phyloP scores from a whole-genome alignment of 2,113 vertebrate genomes.

The Gnathonemus echidnorhynchus region DNA sequence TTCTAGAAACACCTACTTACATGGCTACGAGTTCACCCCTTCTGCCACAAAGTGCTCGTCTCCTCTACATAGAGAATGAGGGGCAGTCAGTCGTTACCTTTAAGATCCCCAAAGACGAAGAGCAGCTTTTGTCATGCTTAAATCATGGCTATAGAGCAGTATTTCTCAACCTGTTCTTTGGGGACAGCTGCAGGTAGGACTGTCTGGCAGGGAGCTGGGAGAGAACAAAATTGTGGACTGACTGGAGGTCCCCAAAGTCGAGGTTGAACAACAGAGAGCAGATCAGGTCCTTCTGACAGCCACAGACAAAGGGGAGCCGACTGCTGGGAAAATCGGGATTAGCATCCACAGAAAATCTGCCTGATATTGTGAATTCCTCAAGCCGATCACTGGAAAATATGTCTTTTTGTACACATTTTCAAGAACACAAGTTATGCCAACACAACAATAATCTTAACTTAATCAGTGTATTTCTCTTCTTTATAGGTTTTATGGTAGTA shows the following conservation, averaged over 20 bases:
- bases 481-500: background rate
- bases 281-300: constrained; percentile 45
- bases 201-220: background rate
- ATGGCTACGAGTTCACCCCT: background rate
- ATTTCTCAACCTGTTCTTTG: background rate
- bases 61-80: background rate
- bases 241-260: background rate
- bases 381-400: background rate
- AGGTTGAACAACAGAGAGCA: background rate
- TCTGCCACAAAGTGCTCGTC: background rate
- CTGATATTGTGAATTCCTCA: constrained; percentile 42
- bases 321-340: constrained; percentile 45
- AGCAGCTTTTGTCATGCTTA: constrained; percentile 38
- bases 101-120: constrained; percentile 6
- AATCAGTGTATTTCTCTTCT: background rate
- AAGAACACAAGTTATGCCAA: background rate
- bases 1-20: background rate
- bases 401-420: background rate
- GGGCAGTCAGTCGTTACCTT: constrained; percentile 13
- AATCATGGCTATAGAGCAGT: constrained; percentile 15
- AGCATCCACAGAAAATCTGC: constrained; percentile 53
- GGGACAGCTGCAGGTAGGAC: background rate
- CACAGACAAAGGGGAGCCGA: constrained; percentile 48
- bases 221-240: background rate
- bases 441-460: background rate